phyloP scores from a whole-genome alignment of 2,888 invertebrate species.

The Acleris cristana region DNA sequence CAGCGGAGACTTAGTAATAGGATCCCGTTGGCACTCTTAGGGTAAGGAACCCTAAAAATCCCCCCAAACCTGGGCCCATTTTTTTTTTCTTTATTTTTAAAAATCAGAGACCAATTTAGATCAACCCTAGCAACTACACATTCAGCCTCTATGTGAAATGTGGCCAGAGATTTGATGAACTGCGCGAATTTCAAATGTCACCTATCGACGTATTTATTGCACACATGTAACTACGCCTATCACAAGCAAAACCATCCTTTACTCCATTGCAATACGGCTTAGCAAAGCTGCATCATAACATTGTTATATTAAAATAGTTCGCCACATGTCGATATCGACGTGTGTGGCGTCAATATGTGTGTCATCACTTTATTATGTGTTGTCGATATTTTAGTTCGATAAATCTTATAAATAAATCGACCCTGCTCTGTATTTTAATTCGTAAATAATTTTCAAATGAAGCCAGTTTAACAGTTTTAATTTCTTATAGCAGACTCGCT shows the following conservation, averaged over 20 bases:
- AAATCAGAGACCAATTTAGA: not conserved
- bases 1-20: no score
- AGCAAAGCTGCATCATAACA: slow-evolving; percentile 37
- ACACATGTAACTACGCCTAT: slow-evolving; percentile 41
- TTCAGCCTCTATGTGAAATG: slow-evolving; percentile 68
- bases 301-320: slow-evolving; percentile 21
- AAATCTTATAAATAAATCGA: slow-evolving; percentile 21
- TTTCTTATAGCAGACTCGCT: no score
- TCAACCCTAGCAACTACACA: slow-evolving; percentile 52
- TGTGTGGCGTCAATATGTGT: slow-evolving; percentile 62
- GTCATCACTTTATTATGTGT: slow-evolving; percentile 66
- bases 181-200: slow-evolving; percentile 64
- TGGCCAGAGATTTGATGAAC: slow-evolving; percentile 74
- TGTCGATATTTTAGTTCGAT: slow-evolving; percentile 54
- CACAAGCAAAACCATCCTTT: slow-evolving; percentile 44
- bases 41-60: no score
- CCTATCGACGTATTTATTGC: slow-evolving; percentile 70
- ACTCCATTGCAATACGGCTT: slow-evolving; percentile 40
- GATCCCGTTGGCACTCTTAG: no score
- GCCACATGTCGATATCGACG: slow-evolving; percentile 59
- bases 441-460: slow-evolving; percentile 4
- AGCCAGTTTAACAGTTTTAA: no score
- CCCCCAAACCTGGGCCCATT: no score
- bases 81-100: not conserved
- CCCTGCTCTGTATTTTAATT: slow-evolving; percentile 14